Base-by-base conservation (phyloP, 2,113 vertebrate species). In the Melanerpes formicivorus region DNA sequence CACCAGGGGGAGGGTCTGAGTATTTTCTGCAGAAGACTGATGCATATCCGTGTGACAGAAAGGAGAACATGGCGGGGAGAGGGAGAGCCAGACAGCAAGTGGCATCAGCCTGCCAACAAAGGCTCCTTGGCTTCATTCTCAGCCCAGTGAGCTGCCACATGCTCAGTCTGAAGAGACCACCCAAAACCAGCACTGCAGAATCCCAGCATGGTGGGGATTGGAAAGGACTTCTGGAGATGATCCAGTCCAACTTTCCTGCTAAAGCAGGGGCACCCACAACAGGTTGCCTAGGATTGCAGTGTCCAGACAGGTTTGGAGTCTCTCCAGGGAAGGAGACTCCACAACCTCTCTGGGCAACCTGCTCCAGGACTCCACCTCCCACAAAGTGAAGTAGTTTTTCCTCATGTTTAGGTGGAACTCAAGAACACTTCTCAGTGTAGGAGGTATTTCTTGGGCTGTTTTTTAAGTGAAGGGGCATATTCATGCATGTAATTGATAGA, bases 121-220 rank as follows among this genome's bases (percentile, higher is more conserved):
- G 32, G 13, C 19, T 79, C 11, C 1, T 6, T 29, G 22, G 25
- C 42, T 64, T 46, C 6, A 0, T 52, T 58, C 23, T 37, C 22
- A 10, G 27, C 50, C 34, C 0, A 0, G 4, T 40, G 18, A 80
- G 32, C 27, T 60, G 81, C 21, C 40, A 17, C 40, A 1, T 0
- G 1, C 19, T 11, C 56, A 44, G 32, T 25, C 80, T 76, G 54
- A 86, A 66, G 37, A 10, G 50, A 10, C 34, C 29, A 34, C 25
- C 18, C 25, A 23, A 40, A 32, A 29, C 0, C 3, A 0, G 7
- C 40, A 3, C 34, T 26, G 50, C 50, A 52, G 50, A 52, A 23
- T 52, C 50, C 50, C 50, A 25, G 50, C 22, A 13, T 52, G 50
- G 22, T 52, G 50, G 50, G 50, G 50, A 52, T 52, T 52, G 50